phyloP scores from a whole-genome alignment of 1,140 invertebrate species.

The Drosophila miranda region DNA sequence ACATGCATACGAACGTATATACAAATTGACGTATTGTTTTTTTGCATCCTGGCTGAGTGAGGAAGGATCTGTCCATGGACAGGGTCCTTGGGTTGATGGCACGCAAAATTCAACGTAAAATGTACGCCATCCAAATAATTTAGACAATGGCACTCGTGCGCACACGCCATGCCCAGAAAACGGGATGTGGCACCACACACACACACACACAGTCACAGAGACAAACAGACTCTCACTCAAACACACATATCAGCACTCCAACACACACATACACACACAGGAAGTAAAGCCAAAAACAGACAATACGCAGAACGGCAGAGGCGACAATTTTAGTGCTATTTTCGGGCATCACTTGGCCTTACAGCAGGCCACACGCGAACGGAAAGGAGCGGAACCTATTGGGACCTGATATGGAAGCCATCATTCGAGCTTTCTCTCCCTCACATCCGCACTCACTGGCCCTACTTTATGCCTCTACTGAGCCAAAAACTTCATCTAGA shows the following conservation, averaged over 20 bases:
- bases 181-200: constrained; percentile 37
- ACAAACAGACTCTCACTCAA: neutral
- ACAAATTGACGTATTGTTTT: constrained; percentile 74
- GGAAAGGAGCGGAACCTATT: constrained; percentile 28
- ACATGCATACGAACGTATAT: constrained; percentile 38
- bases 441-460: neutral
- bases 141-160: constrained; percentile 79
- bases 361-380: constrained; percentile 19
- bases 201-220: neutral
- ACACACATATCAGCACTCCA: constrained; percentile 5
- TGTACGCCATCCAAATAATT: constrained; percentile 73
- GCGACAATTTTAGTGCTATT: constrained; percentile 69
- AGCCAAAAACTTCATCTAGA: no score
- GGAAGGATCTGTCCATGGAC: constrained; percentile 27
- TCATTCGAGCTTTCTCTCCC: neutral
- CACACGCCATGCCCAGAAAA: constrained; percentile 66
- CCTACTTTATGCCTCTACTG: neutral
- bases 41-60: constrained; percentile 4
- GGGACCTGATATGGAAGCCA: constrained; percentile 29
- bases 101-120: constrained; percentile 68
- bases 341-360: constrained; percentile 53
- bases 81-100: constrained; percentile 21
- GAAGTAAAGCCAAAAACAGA: constrained; percentile 9
- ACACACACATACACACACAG: neutral
- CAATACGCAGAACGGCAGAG: constrained; percentile 27